Evolutionary conservation across 2,888 invertebrate genomes (phyloP).

Genomic region (Nebria brevicollis): DNA sequence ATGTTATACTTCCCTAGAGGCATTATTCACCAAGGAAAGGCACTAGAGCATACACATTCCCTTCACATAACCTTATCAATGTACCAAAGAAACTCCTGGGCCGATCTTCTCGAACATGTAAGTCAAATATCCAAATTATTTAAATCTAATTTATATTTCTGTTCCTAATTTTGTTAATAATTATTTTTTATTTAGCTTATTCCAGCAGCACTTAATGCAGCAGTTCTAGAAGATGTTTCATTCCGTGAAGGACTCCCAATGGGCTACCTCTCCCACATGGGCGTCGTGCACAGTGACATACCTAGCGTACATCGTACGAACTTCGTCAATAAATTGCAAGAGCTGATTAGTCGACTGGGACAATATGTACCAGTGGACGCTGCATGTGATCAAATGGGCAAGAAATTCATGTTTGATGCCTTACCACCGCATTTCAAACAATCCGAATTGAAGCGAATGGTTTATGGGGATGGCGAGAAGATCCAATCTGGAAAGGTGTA

Average conservation of each 20-base stretch:
- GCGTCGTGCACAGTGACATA: constrained; percentile 72
- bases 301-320: constrained; percentile 57
- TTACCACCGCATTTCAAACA: constrained; percentile 82
- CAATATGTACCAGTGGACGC: constrained; percentile 75
- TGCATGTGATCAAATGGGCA: constrained; percentile 88
- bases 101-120: constrained; percentile 85
- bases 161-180: too few species aligned
- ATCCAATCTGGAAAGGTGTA: constrained; percentile 73
- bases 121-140: constrained; percentile 2
- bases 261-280: constrained; percentile 79
- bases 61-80: constrained; percentile 94
- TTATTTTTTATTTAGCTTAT: constrained; percentile 66
- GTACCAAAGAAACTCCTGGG: constrained; percentile 91
- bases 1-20: constrained; percentile 94
- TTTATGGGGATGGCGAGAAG: constrained; percentile 76
- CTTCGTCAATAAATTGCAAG: constrained; percentile 61
- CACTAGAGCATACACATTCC: constrained; percentile 84
- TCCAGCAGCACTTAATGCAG: constrained; percentile 78
- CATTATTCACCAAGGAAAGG: constrained; percentile 85
- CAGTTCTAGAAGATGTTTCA: constrained; percentile 75
- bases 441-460: constrained; percentile 75
- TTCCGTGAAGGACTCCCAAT: constrained; percentile 81
- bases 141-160: not conserved
- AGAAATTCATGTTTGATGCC: constrained; percentile 84
- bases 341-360: constrained; percentile 70